These are phyloP conservation scores for Cerastoderma edule DNA, from an alignment of 2,888 invertebrate species.

Conservation along the genomic window DNA sequence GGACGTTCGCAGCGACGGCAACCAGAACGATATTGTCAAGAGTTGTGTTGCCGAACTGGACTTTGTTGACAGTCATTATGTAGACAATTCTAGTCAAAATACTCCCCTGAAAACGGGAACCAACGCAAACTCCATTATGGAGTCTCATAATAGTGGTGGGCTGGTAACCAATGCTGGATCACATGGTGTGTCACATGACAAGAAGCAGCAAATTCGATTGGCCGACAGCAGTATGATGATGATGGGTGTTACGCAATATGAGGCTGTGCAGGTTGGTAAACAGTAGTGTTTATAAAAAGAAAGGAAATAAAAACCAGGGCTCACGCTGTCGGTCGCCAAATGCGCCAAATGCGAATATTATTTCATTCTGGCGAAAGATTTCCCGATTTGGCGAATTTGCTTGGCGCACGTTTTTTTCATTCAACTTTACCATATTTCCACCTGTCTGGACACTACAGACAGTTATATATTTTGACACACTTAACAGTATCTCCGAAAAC, in stretches of 20 bases:
- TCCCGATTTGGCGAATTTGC: no score
- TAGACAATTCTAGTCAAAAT: conserved; percentile 23
- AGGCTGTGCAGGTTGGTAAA: conserved; percentile 69
- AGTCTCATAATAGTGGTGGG: background rate
- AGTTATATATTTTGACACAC: no score
- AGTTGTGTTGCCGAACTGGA: conserved; percentile 29
- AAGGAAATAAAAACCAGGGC: no score
- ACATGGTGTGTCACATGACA: conserved; percentile 33
- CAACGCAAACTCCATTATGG: background rate
- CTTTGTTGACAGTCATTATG: conserved; percentile 57
- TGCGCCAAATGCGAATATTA: no score
- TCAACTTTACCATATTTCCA: no score
- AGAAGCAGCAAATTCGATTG: conserved; percentile 34
- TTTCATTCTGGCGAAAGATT: no score
- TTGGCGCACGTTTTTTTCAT: no score
- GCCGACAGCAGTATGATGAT: conserved; percentile 47
- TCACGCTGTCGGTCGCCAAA: no score
- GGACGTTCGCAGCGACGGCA: conserved; percentile 23
- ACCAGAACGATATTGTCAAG: conserved; percentile 28
- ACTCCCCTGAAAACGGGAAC: background rate
- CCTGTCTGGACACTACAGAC: no score
- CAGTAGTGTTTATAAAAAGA: background rate
- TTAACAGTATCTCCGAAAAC: no score
- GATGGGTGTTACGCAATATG: conserved; percentile 65
- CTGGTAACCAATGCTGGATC: conserved; percentile 5